These are phyloP conservation scores for Steinernema carpocapsae DNA, from an alignment of 2,888 invertebrate genomes.

Conservation along the genomic window DNA sequence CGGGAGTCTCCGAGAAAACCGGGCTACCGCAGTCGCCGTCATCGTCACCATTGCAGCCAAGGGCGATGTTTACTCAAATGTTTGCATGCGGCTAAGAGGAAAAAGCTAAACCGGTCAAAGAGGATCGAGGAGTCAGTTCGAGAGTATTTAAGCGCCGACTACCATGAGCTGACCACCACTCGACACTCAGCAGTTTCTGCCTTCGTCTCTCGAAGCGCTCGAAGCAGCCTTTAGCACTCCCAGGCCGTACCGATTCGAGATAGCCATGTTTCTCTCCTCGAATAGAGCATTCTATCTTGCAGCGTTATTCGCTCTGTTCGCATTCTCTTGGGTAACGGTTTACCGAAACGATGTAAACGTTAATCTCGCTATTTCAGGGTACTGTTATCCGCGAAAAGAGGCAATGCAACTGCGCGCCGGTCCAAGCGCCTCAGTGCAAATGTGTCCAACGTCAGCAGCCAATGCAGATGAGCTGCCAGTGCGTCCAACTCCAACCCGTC, in stretches of 20 bases:
- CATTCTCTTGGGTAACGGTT: background rate
- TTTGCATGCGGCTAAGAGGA: slow-evolving; percentile 32
- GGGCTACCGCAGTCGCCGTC: background rate
- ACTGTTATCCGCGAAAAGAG: slow-evolving; percentile 23
- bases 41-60: background rate
- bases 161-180: background rate
- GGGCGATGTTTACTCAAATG: slow-evolving; percentile 29
- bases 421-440: slow-evolving; percentile 22
- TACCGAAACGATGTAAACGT: background rate
- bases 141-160: slow-evolving; percentile 18
- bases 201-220: slow-evolving; percentile 13
- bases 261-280: slow-evolving; percentile 6
- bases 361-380: background rate
- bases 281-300: background rate
- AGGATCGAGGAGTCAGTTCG: slow-evolving; percentile 8
- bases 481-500: slow-evolving; percentile 16
- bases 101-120: slow-evolving; percentile 34
- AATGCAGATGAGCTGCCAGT: slow-evolving; percentile 24
- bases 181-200: slow-evolving; percentile 10
- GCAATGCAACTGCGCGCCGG: slow-evolving; percentile 25
- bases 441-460: slow-evolving; percentile 20
- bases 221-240: slow-evolving; percentile 14
- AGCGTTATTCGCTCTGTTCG: background rate
- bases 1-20: slow-evolving; percentile 1
- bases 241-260: background rate